Percentiles rank a stretch among this genome's conserved stretches.
These are phyloP conservation scores for Meteorus cinctellus DNA, from an alignment of 2,888 invertebrate species.

Conservation along the genomic window DNA sequence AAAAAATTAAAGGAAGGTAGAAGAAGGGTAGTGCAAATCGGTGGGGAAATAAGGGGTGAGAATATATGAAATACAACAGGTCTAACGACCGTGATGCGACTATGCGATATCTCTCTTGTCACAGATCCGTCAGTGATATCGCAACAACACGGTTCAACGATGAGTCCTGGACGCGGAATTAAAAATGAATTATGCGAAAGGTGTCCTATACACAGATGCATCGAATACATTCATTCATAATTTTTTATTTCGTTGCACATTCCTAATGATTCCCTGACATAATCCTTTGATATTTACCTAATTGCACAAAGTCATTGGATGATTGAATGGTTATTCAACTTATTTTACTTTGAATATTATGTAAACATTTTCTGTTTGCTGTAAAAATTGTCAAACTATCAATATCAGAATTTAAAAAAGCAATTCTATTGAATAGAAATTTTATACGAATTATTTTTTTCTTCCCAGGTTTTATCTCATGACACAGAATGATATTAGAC, in stretches of 20 bases:
- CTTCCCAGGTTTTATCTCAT: constrained; percentile 20
- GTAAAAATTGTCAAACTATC: not conserved
- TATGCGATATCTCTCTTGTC: constrained; percentile 68
- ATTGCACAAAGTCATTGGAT: no score
- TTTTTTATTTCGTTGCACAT: not conserved
- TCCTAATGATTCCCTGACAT: no score
- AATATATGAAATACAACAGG: constrained; percentile 42
- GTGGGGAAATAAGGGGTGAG: constrained; percentile 27
- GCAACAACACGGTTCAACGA: constrained; percentile 52
- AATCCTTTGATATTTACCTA: no score
- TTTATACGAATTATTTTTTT: constrained; percentile 37
- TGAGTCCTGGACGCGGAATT: constrained; percentile 58
- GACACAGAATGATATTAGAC: not conserved
- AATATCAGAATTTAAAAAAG: not conserved
- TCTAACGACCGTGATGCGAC: constrained; percentile 71
- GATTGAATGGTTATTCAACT: no score
- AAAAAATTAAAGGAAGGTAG: constrained; percentile 29
- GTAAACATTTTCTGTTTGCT: no score
- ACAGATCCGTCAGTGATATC: constrained; percentile 69
- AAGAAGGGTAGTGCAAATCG: constrained; percentile 21
- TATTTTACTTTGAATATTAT: no score
- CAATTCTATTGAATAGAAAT: not conserved
- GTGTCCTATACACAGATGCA: not conserved
- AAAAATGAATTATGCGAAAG: constrained; percentile 68
- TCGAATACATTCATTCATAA: not conserved